Evolutionary conservation across 2,888 invertebrate genomes (phyloP), one percentile per base, ranked within the genome.

Genomic region (Metalampra italica): DNA sequence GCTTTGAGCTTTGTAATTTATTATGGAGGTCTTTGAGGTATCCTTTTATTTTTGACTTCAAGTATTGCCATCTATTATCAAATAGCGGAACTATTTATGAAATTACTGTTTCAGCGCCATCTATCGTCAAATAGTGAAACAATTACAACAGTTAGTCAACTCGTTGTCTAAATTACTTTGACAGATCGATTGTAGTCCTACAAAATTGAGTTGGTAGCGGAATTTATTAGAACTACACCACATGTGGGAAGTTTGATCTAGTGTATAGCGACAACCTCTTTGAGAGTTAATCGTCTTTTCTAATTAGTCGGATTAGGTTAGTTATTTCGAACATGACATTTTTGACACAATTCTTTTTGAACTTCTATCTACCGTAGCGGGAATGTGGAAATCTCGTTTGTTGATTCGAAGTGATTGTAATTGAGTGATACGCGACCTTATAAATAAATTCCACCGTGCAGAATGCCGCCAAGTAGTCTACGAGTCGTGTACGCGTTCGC

Each of bases 401-500:
- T 82, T 81, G 82, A 80, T 79, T 78, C 62, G 59, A 83, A 87
- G 88, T 85, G 88, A 88, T 88, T 85, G 86, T 84, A 71, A 61
- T 68, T 75, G 72, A 75, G 65, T 61, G 74, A 68, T 77, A 71
- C 75, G 75, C 76, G 75, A 72, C 78, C 80, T 70, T 86, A 82
- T 85, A 87, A 79, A 82, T 82, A 82, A 79, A 81, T 75, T 76
- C 78, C 76, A 70, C 74, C 64, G 63, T 72, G 66, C 78, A 88
- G 66, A 76, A 89, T 89, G 89, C 89, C 89, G 71, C 88, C 90
- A 75, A 90, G 90, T 82, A 90, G 90, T 79, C 81, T 90, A 78
- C 91, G 92, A 82, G 92, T 92, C 56, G 92, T 93, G 64, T 94
- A 94, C 90, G 94, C 94, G 72, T 94, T 94, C 89, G 93, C 94